Conservation (phyloP, 2,888 invertebrate species). For the Lepidochrysops patricia region DNA sequence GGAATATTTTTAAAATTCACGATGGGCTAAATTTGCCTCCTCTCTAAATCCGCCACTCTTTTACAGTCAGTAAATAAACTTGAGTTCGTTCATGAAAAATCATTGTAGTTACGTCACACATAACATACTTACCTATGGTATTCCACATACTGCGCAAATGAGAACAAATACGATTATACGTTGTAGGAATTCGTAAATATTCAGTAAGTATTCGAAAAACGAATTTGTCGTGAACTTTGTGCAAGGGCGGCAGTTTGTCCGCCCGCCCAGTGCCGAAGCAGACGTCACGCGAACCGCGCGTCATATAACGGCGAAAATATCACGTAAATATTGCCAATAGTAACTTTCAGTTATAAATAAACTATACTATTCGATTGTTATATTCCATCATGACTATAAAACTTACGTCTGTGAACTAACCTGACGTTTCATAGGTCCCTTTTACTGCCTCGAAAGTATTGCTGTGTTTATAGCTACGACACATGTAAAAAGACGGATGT, state of each 20-base stretch:
- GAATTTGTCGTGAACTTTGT: slow-evolving; percentile 51
- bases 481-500: slow-evolving; percentile 5
- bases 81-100: no score
- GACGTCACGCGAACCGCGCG: slow-evolving; percentile 52
- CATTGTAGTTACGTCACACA: no score
- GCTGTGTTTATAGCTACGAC: slow-evolving; percentile 4
- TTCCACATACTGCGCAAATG: not conserved
- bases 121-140: no score
- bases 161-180: not conserved
- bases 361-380: not conserved
- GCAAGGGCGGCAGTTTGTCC: slow-evolving; percentile 44
- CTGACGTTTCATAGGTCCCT: not conserved
- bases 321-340: not conserved
- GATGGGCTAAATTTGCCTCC: no score
- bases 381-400: slow-evolving; percentile 7
- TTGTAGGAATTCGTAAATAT: slow-evolving; percentile 11
- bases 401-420: not conserved
- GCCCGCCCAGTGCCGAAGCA: slow-evolving; percentile 64
- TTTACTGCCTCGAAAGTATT: not conserved
- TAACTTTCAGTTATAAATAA: not conserved
- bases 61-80: no score
- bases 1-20: no score
- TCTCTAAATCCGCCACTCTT: no score
- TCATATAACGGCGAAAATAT: slow-evolving; percentile 9
- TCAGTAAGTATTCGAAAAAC: slow-evolving; percentile 5